Base-by-base conservation (phyloP, 2,888 invertebrate species). In the Ischnura elegans region DNA sequence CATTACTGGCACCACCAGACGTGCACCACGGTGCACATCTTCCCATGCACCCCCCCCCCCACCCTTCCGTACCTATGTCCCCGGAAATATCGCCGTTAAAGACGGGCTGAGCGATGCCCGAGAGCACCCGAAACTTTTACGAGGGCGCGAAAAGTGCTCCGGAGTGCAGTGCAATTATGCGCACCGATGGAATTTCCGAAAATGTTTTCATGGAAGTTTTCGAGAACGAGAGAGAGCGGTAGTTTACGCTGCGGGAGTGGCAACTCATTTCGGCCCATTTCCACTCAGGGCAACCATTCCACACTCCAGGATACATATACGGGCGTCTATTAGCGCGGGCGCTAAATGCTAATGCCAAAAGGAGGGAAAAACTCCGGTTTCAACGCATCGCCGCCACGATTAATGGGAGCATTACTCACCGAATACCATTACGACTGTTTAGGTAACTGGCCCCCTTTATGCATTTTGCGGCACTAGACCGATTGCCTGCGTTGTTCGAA, bases 351-450 rank as follows among this genome's bases (percentile, higher is more conserved):
- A 76, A 76, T 76, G 76, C 76, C 76, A 76, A 36, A 29, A n/a
- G n/a, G 36, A 36, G 25, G 76, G 76, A 36, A 76, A 76, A 76
- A 36, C 76, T 76, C 76, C 76, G 76, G 76, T 76, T 76, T 76
- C 76, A 76, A 76, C 76, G 76, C 76, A 76, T 76, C 76, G 76
- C 76, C 36, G 76, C 76, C 29, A 76, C 76, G 76, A 76, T 76
- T 76, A 76, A 76, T 76, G 76, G 76, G 29, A 76, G 76, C 76
- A 76, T 76, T 76, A 76, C 76, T 76, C 76, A 76, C 76, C 36
- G 76, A 76, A 76, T 76, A 76, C 76, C 76, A 76, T 76, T 76
- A 76, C 76, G 76, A 76, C 76, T 76, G 76, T 76, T 76, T 76
- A 76, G 76, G 76, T 76, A 76, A 76, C 76, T 76, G 76, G 29